A percentile compares a stretch with the other conserved stretches of the same genome.
Conservation (phyloP, 2,113 vertebrate species). For the Ardeotis arabs region DNA sequence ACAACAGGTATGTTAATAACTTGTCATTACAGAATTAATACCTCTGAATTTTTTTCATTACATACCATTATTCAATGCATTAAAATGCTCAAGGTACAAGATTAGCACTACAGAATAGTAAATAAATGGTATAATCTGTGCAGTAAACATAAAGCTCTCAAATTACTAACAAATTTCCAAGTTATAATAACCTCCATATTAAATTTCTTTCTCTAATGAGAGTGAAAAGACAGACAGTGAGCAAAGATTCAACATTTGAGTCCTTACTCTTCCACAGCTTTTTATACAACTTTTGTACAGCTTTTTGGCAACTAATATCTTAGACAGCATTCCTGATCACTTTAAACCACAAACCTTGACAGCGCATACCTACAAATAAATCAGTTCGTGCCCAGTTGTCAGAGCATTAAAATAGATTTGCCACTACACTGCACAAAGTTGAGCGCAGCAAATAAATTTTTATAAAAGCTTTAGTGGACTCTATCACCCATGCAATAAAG, state of each 20-base stretch:
- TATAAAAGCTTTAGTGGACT: not conserved
- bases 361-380: not conserved
- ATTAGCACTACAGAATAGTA: not conserved
- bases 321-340: not conserved
- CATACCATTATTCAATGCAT: not conserved
- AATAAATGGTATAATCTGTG: not conserved
- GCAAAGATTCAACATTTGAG: not conserved
- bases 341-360: not conserved
- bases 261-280: not conserved
- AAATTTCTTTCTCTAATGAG: not conserved
- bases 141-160: constrained; percentile 1
- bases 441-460: not conserved
- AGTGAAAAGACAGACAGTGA: not conserved
- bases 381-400: not conserved
- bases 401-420: not conserved
- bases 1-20: not conserved
- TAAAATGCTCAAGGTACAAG: not conserved
- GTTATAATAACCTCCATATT: not conserved
- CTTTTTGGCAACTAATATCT: not conserved
- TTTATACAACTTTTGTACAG: not conserved
- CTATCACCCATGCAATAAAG: not conserved
- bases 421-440: not conserved
- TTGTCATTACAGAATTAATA: not conserved
- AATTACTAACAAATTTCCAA: not conserved
- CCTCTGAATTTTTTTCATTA: not conserved